Conservation (phyloP, 2,888 invertebrate species). For the Thecocarcelia acutangulata region DNA sequence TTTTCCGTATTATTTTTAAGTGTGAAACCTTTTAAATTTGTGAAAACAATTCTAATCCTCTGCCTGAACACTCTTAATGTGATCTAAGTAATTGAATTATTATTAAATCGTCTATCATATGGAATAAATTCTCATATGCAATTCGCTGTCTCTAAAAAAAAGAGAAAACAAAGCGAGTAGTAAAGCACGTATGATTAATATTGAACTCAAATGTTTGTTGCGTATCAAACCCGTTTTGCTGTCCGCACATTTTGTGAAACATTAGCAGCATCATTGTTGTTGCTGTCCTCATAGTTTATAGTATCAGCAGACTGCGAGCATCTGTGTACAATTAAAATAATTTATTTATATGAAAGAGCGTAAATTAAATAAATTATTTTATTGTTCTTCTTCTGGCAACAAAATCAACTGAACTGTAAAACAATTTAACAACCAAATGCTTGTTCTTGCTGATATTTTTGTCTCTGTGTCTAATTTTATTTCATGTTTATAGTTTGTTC, state of each 20-base stretch:
- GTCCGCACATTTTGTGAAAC: not conserved
- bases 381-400: slow-evolving; percentile 16
- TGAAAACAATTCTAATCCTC: no score
- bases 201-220: not conserved
- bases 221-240: not conserved
- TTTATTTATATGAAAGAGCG: slow-evolving; percentile 43
- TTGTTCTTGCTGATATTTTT: slow-evolving; percentile 4
- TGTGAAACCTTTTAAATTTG: no score
- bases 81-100: no score
- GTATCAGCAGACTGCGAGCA: slow-evolving; percentile 3
- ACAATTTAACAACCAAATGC: slow-evolving; percentile 33
- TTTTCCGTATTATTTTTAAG: no score
- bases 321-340: slow-evolving; percentile 39
- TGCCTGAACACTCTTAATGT: no score
- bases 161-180: no score
- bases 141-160: no score
- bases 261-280: not conserved
- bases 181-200: no score
- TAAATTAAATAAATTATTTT: slow-evolving; percentile 43
- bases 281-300: not conserved
- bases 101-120: no score
- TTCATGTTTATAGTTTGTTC: not conserved
- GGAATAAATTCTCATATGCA: no score
- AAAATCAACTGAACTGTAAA: slow-evolving; percentile 21
- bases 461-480: not conserved